Percentiles rank a stretch among this genome's conserved stretches.
phyloP scores from a whole-genome alignment of 1,140 invertebrate species.

The Tribolium madens region DNA sequence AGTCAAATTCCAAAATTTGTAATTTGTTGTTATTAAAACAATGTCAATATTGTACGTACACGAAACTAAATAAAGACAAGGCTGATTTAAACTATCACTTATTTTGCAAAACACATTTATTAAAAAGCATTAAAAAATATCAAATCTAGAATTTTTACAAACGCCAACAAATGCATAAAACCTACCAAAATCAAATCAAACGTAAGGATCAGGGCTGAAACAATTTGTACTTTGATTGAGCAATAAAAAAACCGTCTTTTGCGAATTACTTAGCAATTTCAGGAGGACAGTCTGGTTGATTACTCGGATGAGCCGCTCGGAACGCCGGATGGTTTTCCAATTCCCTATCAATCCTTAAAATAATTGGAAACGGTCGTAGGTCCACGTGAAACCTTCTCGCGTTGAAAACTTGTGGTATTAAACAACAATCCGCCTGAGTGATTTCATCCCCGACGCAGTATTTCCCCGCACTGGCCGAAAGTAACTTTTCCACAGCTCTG shows the following conservation, averaged over 20 bases:
- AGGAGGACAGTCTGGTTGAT: slow-evolving; percentile 92
- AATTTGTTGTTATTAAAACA: slow-evolving; percentile 48
- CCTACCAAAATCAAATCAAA: background rate
- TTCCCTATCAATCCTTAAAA: slow-evolving; percentile 86
- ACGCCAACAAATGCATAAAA: slow-evolving; percentile 13
- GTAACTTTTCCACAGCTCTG: slow-evolving; percentile 87
- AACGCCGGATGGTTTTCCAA: slow-evolving; percentile 91
- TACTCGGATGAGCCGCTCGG: slow-evolving; percentile 85
- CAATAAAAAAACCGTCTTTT: background rate
- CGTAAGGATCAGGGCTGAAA: slow-evolving; percentile 5
- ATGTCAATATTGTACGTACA: slow-evolving; percentile 48
- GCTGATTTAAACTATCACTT: slow-evolving; percentile 49
- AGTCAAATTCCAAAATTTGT: slow-evolving; percentile 54
- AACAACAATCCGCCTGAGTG: slow-evolving; percentile 93
- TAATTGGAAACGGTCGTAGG: slow-evolving; percentile 88
- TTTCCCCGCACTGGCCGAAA: slow-evolving; percentile 87
- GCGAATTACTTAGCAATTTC: slow-evolving; percentile 79
- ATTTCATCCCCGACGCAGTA: slow-evolving; percentile 95
- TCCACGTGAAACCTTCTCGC: slow-evolving; percentile 86
- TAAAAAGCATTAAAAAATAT: slow-evolving; percentile 47
- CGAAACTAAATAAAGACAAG: slow-evolving; percentile 50
- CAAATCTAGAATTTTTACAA: slow-evolving; percentile 30
- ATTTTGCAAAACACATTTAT: slow-evolving; percentile 49
- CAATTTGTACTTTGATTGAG: slow-evolving; percentile 32
- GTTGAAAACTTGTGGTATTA: slow-evolving; percentile 86